A percentile compares a stretch with the other conserved stretches of the same genome.
Evolutionary conservation across 1,140 invertebrate genomes (phyloP).

Genomic region (Zaprionus davidi): DNA sequence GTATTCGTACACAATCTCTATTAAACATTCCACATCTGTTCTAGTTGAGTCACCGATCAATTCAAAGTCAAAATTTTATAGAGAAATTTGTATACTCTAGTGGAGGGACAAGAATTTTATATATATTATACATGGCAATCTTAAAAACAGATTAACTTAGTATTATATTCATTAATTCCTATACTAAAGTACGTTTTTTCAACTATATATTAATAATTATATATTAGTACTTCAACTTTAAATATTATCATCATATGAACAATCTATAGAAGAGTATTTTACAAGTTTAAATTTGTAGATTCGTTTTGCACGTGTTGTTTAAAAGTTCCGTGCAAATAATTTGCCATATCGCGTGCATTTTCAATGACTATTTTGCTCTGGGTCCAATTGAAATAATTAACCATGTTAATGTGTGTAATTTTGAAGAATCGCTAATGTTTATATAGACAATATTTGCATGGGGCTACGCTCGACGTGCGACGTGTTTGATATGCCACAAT

Average conservation of each 20-base stretch:
- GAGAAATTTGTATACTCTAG: not conserved
- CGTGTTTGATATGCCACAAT: conserved; percentile 1
- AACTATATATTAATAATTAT: too few species aligned
- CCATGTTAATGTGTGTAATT: conserved; percentile 18
- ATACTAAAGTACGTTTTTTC: not conserved
- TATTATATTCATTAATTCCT: not conserved
- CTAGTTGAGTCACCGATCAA: not conserved
- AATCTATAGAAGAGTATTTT: not conserved
- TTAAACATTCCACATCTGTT: not conserved
- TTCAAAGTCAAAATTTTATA: not conserved
- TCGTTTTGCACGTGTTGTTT: conserved; percentile 4
- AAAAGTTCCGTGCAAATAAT: not conserved
- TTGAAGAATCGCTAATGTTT: conserved; percentile 48
- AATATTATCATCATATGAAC: not conserved
- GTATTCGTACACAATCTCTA: not conserved
- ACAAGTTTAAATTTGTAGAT: not conserved
- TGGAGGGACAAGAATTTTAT: not conserved
- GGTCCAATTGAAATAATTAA: not conserved
- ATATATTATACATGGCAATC: not conserved
- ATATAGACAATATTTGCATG: conserved; percentile 30
- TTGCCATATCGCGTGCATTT: conserved; percentile 29
- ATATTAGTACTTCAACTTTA: not conserved
- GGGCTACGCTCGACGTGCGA: not conserved
- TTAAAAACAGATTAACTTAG: not conserved
- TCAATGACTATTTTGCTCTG: not conserved